Base-by-base conservation (phyloP, 2,888 invertebrate genomes). In the Epinotia nisella region DNA sequence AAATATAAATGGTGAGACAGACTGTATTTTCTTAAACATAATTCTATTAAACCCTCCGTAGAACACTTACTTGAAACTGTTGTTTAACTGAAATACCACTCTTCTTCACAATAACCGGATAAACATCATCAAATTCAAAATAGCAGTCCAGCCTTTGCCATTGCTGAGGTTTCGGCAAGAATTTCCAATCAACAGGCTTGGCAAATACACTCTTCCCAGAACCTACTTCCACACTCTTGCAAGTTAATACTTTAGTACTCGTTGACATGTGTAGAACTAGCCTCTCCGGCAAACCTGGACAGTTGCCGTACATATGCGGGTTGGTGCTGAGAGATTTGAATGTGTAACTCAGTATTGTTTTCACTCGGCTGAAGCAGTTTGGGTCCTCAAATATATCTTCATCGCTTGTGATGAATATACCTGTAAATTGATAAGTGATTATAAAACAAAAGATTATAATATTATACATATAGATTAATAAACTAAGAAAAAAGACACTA, bases 61-160 rank as follows among this genome's bases (percentile, higher is more conserved):
- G 51, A 51, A 45, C 15, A 53, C 53, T 79, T 89, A 96, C 96
- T 92, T 96, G 95, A 82, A 96, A 94, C 82, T 96, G 96, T 81
- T 95, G 95, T 81, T 95, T 95, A 5, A 97, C 94, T 68, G 95
- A 95, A 78, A 95, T 95, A 59, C 95, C 94, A 87, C 91, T 92
- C 75, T 95, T 94, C 80, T 95, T 92, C 51, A 95, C 94, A 76
- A 95, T 90, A 24, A 97, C 95, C 67, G 96, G 96, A 84, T 97
- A 96, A 15, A 96, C 89, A 80, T 96, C 95, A 88, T 98, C 96
- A 83, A 98, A 93, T 79, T 96, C 96, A 82, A 97, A 95, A 79
- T 95, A 95, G 77, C 97, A 96, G 82, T 97, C 96, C 29, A 98
- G 86, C 77, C 96, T 94, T 78, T 96, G 95, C 97, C 98, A 98